Percentiles rank a stretch among this genome's conserved stretches.
These are phyloP conservation scores for Sapayoa aenigma DNA, from an alignment of 2,113 vertebrate species.

Conservation along the genomic window DNA sequence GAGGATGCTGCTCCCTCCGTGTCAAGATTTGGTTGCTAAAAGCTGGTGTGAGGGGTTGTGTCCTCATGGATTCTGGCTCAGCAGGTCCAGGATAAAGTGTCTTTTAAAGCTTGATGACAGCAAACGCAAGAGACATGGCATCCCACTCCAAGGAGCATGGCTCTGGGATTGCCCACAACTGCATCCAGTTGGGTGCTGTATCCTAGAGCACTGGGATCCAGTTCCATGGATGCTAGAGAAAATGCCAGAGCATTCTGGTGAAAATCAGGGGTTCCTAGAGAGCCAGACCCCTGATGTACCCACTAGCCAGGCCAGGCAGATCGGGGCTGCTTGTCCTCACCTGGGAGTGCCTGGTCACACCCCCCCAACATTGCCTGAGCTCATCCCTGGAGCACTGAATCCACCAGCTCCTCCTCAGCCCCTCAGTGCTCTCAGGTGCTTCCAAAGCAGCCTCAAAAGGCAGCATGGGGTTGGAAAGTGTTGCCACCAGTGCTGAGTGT, in stretches of 20 bases:
- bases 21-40: fast-evolving
- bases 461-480: fast-evolving
- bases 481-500: fast-evolving
- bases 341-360: fast-evolving
- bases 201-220: neutral
- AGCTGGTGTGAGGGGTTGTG: fast-evolving
- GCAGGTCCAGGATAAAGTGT: neutral
- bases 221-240: neutral
- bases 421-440: fast-evolving
- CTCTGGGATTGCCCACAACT: neutral
- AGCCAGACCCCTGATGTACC: neutral
- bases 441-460: neutral
- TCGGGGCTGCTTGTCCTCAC: neutral
- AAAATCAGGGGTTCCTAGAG: neutral
- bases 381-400: fast-evolving
- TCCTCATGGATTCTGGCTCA: fast-evolving
- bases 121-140: fast-evolving
- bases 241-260: neutral
- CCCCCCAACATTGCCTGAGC: neutral
- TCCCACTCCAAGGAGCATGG: fast-evolving
- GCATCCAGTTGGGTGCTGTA: neutral
- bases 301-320: neutral
- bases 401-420: neutral
- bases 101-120: neutral
- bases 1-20: neutral